Conservation (phyloP, 1,140 invertebrate species). For the Drosophila pallidifrons region DNA sequence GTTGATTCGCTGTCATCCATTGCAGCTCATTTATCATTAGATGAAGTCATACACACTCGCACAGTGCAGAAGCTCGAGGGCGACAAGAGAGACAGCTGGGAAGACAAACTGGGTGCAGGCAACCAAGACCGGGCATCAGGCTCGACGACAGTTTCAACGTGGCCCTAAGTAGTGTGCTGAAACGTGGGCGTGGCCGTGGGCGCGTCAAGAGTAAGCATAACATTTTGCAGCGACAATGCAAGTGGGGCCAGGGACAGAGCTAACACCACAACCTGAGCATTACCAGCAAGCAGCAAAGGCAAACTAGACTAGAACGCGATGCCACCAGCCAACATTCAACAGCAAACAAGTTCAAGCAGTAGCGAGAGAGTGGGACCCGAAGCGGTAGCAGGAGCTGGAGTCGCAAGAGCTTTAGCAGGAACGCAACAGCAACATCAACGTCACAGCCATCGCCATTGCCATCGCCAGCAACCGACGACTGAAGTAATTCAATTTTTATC, state of each 20-base stretch:
- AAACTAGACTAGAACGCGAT: constrained; percentile 32
- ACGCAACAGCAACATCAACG: constrained; percentile 1
- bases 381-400: no score
- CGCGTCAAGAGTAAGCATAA: constrained; percentile 74
- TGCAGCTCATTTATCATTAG: constrained; percentile 85
- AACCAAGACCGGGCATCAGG: constrained; percentile 52
- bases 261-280: constrained; percentile 13
- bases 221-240: constrained; percentile 65
- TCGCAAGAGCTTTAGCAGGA: not conserved
- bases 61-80: not conserved
- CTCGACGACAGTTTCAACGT: constrained; percentile 76
- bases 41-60: constrained; percentile 72
- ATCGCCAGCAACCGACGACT: constrained; percentile 54
- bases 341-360: not conserved
- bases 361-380: no score
- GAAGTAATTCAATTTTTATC: constrained; percentile 85
- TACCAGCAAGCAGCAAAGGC: constrained; percentile 25
- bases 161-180: constrained; percentile 66
- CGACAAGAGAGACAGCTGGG: not conserved
- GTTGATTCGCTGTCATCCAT: constrained; percentile 85
- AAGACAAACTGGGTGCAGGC: constrained; percentile 23
- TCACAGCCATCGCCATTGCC: constrained; percentile 17
- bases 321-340: constrained; percentile 1
- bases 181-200: constrained; percentile 56
- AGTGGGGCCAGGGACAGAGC: constrained; percentile 14